A percentile compares a stretch with the other conserved stretches of the same genome.
These are phyloP conservation scores for Loriculus beryllinus DNA, from an alignment of 2,797 vertebrate species.

Conservation along the genomic window DNA sequence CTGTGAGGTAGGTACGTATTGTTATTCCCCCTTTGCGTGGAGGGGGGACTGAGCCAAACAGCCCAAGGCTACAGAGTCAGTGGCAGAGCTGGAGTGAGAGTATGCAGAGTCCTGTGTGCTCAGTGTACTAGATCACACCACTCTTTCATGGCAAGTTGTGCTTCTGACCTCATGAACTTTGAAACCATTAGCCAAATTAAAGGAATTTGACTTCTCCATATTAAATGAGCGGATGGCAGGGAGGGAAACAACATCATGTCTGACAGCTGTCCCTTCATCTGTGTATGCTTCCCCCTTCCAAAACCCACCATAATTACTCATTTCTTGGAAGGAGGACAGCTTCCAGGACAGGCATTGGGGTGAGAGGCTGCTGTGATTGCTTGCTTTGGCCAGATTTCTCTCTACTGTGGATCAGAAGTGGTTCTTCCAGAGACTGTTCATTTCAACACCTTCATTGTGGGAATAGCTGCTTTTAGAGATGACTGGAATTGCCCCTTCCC, in stretches of 20 bases:
- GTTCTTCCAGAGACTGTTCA: not conserved
- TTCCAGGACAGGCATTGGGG: slow-evolving; percentile 44
- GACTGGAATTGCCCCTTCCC: not conserved
- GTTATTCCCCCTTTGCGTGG: slow-evolving; percentile 43
- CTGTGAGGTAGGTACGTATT: slow-evolving; percentile 71
- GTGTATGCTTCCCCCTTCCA: not conserved
- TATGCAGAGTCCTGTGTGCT: slow-evolving; percentile 61
- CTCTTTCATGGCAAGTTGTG: slow-evolving; percentile 48
- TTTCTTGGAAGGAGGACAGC: slow-evolving; percentile 4
- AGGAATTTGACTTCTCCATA: slow-evolving; percentile 8
- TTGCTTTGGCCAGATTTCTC: slow-evolving; percentile 3
- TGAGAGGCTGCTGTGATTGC: not conserved
- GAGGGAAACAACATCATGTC: not conserved
- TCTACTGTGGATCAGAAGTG: not conserved
- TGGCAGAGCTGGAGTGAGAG: slow-evolving; percentile 61
- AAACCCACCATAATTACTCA: not conserved
- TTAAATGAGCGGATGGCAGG: not conserved
- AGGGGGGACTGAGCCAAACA: slow-evolving; percentile 63
- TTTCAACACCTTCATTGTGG: not conserved
- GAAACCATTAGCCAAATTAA: slow-evolving; percentile 3
- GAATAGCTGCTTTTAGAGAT: not conserved
- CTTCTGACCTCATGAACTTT: slow-evolving; percentile 49
- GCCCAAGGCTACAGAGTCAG: slow-evolving; percentile 65
- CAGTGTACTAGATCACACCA: slow-evolving; percentile 22
- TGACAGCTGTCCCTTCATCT: not conserved